Conservation (phyloP, 30 jellyfish, hydroid and myxozoan species). For the Turritopsis dohrnii region DNA sequence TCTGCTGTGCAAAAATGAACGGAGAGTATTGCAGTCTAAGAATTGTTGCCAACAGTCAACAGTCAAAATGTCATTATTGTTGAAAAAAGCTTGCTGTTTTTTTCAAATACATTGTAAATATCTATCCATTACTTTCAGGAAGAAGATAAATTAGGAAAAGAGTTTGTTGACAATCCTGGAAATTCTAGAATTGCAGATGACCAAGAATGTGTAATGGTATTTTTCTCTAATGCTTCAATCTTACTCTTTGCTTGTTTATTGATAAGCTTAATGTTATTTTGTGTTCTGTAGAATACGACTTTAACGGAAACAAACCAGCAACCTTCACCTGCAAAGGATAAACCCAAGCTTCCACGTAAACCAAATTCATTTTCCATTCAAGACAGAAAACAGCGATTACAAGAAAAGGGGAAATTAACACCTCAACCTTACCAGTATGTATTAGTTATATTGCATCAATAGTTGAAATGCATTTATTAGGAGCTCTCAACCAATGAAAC, state of each 20-base stretch:
- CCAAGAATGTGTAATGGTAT: not conserved
- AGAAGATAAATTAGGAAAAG: not conserved
- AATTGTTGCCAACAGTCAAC: too few species aligned
- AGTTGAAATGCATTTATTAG: not conserved
- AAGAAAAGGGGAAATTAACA: slow-evolving; percentile 20
- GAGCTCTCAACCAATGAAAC: too few species aligned
- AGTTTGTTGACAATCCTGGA: not conserved
- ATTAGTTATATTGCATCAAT: not conserved
- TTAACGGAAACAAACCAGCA: not conserved
- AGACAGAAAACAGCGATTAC: slow-evolving; percentile 3
- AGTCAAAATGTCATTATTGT: not conserved
- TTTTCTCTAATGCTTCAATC: too few species aligned
- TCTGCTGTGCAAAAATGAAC: too few species aligned
- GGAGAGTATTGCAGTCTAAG: too few species aligned
- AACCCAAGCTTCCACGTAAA: slow-evolving; percentile 24
- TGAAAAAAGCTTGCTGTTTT: too few species aligned
- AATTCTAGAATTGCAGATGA: not conserved
- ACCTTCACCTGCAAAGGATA: not conserved
- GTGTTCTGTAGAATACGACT: not conserved
- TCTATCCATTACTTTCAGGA: too few species aligned
- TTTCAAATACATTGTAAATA: too few species aligned
- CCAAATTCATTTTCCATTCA: slow-evolving; percentile 4
- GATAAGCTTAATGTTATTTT: not conserved
- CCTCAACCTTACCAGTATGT: slow-evolving; percentile 26
- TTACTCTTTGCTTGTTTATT: too few species aligned